phyloP scores from a whole-genome alignment of 1,140 invertebrate genomes.

The Drosophila bocki region DNA sequence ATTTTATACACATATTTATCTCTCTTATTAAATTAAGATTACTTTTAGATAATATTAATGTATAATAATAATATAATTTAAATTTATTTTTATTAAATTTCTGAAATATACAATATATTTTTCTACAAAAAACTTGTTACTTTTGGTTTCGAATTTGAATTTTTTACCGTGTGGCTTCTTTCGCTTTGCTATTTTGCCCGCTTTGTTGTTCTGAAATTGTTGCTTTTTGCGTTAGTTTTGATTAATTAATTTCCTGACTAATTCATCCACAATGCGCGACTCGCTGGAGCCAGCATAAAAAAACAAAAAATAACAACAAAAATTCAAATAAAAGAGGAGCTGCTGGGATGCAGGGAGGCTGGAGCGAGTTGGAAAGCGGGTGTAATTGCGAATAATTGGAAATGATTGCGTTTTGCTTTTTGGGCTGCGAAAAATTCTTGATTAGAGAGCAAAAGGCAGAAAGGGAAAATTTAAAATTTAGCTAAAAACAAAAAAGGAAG shows the following conservation, averaged over 20 bases:
- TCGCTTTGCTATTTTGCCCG: constrained; percentile 6
- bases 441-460: constrained; percentile 13
- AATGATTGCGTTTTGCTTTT: constrained; percentile 52
- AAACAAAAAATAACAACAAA: constrained; percentile 29
- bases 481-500: no score
- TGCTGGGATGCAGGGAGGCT: constrained; percentile 6
- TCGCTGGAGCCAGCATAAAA: constrained; percentile 68
- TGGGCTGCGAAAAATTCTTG: constrained; percentile 28
- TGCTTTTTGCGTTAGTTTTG: constrained; percentile 74
- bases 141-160: background rate
- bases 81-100: no score
- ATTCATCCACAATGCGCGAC: constrained; percentile 81
- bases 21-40: no score
- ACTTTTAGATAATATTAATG: no score
- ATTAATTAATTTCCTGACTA: constrained; percentile 84
- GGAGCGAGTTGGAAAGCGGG: constrained; percentile 3
- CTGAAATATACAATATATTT: no score
- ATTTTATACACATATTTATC: no score
- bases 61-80: no score
- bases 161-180: constrained; percentile 30
- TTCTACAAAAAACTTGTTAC: background rate
- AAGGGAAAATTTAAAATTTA: constrained; percentile 5
- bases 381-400: constrained; percentile 52
- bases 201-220: constrained; percentile 44
- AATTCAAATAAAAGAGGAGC: constrained; percentile 1